Evolutionary conservation across 2,113 vertebrate genomes (phyloP), one percentile per base, ranked within the genome.

Genomic region (Scatophagus argus): DNA sequence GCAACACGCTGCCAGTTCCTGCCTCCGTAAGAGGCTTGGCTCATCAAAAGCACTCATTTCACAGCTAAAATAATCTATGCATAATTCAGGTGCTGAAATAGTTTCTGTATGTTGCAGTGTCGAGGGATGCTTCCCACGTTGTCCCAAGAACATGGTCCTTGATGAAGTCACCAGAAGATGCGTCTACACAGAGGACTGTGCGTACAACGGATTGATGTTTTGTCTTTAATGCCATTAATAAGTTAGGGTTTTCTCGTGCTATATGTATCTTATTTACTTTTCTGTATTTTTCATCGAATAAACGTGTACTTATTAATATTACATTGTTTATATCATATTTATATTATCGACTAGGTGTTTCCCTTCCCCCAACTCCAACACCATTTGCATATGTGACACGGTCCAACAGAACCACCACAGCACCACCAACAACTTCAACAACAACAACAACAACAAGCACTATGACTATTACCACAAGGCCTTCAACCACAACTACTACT

Each of bases 131-230:
- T 96, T 99, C 85, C 97, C 97, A 0, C 95, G 96, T 49, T 99
- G 98, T 88, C 98, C 98, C 52, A 96, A 94, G 91, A 93, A 93
- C 77, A 98, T 99, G 98, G 94, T 99, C 60, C 95, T 99, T 34
- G 98, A 99, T 93, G 98, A 99, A 74, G 75, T 97, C 87, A 99
- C 98, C 6, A 94, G 96, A 84, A 97, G 97, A 94, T 99, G 98
- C 91, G 98, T 99, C 79, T 97, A 98, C 92, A 94, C 88, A 74
- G 96, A 96, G 91, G 98, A 99, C 87, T 99, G 98, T 99, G 93
- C 96, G 98, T 97, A 23, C 11, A 36, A 32, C 0, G 1, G 4
- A 27, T 46, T 12, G 31, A 9, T 65, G 55, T 59, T 43, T 34
- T 75, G 2, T 32, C 25, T 66, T 43, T 29, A 43, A 14, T 71